phyloP scores from a whole-genome alignment of 2,888 invertebrate genomes.

The Brachyptera putata region DNA sequence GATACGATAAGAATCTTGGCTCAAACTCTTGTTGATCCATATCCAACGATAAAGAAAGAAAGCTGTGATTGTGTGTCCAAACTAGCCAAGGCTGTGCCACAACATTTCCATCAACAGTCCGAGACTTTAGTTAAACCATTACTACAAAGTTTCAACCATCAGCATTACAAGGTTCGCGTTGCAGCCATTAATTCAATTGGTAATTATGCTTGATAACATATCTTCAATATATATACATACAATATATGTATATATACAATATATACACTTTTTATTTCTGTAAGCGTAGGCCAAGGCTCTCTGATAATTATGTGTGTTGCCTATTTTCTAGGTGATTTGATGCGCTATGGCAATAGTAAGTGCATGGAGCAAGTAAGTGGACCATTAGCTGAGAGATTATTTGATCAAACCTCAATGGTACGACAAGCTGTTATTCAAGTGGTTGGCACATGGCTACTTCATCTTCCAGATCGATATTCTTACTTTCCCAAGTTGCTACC shows the following conservation, averaged over 20 bases:
- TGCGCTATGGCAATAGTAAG: slow-evolving; percentile 67
- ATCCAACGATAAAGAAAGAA: slow-evolving; percentile 73
- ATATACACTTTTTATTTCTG: too few species aligned
- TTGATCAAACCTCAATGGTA: slow-evolving; percentile 78
- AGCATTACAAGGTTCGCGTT: slow-evolving; percentile 75
- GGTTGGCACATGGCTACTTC: slow-evolving; percentile 72
- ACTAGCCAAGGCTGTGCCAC: slow-evolving; percentile 59
- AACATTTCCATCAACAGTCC: slow-evolving; percentile 69
- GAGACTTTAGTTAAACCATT: slow-evolving; percentile 71
- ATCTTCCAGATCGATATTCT: slow-evolving; percentile 81
- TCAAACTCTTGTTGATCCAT: slow-evolving; percentile 70
- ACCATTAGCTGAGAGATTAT: slow-evolving; percentile 80
- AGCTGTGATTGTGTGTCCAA: slow-evolving; percentile 68
- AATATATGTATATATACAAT: too few species aligned
- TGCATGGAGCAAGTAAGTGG: slow-evolving; percentile 67
- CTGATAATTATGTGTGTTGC: too few species aligned
- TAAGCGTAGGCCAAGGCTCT: too few species aligned
- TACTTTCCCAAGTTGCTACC: slow-evolving; percentile 84
- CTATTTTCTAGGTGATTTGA: slow-evolving; percentile 48
- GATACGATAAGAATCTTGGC: slow-evolving; percentile 69
- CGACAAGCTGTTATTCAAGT: slow-evolving; percentile 70
- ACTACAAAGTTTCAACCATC: slow-evolving; percentile 68
- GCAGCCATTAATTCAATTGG: slow-evolving; percentile 52
- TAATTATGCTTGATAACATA: background rate
- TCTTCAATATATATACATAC: slow-evolving; percentile 24